phyloP scores from a whole-genome alignment of 37 sponge, comb jelly and placozoan species.

The Geodia barretti region DNA sequence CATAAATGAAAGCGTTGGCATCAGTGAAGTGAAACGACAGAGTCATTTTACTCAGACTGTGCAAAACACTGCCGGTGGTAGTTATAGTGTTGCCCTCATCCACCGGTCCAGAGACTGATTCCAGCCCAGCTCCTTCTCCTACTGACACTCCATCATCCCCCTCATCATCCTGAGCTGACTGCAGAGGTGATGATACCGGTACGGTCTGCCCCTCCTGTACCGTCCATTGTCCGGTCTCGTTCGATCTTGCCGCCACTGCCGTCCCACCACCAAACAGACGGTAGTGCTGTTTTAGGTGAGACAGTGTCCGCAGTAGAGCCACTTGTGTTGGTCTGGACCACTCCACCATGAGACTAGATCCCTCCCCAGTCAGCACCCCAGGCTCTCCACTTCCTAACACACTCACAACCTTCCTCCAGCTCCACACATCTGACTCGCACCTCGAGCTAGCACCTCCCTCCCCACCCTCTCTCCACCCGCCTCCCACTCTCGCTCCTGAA shows the following conservation, averaged over 20 bases:
- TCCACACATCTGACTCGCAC: neutral
- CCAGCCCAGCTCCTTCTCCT: neutral
- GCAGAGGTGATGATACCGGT: too few relatives aligned
- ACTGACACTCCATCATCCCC: neutral
- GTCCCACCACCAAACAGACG: conserved; percentile 5
- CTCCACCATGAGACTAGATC: conserved; percentile 35
- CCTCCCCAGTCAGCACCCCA: conserved; percentile 27
- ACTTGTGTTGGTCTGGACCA: conserved; percentile 37
- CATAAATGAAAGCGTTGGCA: conserved; percentile 40
- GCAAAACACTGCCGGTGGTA: neutral
- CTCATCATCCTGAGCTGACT: too few relatives aligned
- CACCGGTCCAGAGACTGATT: neutral
- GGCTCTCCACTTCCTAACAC: neutral
- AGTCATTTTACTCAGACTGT: neutral
- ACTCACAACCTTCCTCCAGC: neutral
- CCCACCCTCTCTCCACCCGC: too few relatives aligned
- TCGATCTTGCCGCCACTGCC: neutral
- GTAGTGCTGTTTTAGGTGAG: conserved; percentile 23
- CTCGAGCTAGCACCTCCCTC: too few relatives aligned
- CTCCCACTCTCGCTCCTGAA: too few relatives aligned
- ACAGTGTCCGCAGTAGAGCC: conserved; percentile 9
- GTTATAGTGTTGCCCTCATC: neutral
- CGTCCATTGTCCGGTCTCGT: too few relatives aligned
- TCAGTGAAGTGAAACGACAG: conserved; percentile 27
- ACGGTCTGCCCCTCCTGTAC: too few relatives aligned